Evolutionary conservation across 2,797 vertebrate species (phyloP).

Genomic region (Brachymystax lenok): DNA sequence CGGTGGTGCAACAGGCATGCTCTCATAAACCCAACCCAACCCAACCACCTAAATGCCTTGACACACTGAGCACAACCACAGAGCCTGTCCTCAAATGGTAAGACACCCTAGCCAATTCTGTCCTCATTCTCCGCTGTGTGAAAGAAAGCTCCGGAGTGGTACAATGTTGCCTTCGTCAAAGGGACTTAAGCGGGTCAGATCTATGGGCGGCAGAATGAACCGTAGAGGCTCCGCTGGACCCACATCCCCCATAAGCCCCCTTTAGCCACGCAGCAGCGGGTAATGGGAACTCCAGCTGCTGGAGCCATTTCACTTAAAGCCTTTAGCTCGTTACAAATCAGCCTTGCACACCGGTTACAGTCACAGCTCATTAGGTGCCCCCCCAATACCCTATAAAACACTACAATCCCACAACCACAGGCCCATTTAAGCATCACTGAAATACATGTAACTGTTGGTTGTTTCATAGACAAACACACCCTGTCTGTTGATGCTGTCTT

Average conservation of each 20-base stretch:
- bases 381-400: background rate
- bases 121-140: background rate
- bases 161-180: conserved; percentile 13
- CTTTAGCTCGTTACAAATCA: conserved; percentile 4
- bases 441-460: background rate
- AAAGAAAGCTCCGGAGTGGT: background rate
- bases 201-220: background rate
- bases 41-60: background rate
- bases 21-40: conserved; percentile 46
- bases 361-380: conserved; percentile 26
- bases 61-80: background rate
- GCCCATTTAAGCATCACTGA: background rate
- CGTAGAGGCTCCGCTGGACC: background rate
- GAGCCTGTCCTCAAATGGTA: background rate
- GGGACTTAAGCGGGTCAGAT: background rate
- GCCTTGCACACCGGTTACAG: background rate
- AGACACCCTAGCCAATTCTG: background rate
- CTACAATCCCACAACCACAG: background rate
- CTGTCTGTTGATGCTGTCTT: background rate
- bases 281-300: conserved; percentile 25
- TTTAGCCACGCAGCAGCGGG: conserved; percentile 16
- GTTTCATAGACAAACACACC: background rate
- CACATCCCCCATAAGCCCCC: background rate
- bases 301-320: background rate
- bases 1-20: conserved; percentile 42